phyloP scores from a whole-genome alignment of 2,113 vertebrate genomes.

The Garra rufa region DNA sequence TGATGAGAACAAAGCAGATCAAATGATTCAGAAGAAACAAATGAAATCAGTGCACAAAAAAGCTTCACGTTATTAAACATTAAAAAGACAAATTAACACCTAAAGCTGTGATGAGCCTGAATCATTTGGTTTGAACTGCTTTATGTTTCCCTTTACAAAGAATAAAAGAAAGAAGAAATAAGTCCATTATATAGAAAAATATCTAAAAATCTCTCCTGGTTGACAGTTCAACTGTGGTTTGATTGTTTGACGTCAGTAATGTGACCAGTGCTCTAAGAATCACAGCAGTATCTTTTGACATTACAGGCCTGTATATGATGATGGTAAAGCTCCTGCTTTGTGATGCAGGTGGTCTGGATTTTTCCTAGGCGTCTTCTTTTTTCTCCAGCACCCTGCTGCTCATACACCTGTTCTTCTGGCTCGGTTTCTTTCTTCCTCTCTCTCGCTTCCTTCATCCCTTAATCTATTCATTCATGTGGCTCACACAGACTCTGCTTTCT shows the following conservation, averaged over 20 bases:
- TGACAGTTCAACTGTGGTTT: too few relatives aligned
- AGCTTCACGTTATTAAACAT: not conserved
- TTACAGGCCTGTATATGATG: not conserved
- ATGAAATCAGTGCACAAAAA: not conserved
- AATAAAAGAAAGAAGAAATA: too few relatives aligned
- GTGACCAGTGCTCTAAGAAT: too few relatives aligned
- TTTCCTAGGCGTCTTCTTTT: not conserved
- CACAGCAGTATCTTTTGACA: not conserved
- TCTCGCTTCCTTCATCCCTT: slow-evolving; percentile 42
- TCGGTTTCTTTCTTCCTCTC: not conserved
- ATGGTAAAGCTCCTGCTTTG: not conserved
- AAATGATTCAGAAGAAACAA: not conserved
- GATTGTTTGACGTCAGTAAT: not conserved
- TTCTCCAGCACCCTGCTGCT: slow-evolving; percentile 16
- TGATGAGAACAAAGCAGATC: not conserved
- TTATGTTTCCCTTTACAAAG: not conserved
- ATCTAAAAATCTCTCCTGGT: not conserved
- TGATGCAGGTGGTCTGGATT: not conserved
- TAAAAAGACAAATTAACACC: not conserved
- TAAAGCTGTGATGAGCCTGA: not conserved
- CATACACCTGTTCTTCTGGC: slow-evolving; percentile 10
- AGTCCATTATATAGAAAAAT: too few relatives aligned
- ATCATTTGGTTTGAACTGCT: not conserved
- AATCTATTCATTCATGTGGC: not conserved
- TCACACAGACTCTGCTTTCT: slow-evolving; percentile 10